Evolutionary conservation across 2,888 invertebrate species (phyloP), one percentile per base, ranked within the genome.

Genomic region (Conomelus anceps): DNA sequence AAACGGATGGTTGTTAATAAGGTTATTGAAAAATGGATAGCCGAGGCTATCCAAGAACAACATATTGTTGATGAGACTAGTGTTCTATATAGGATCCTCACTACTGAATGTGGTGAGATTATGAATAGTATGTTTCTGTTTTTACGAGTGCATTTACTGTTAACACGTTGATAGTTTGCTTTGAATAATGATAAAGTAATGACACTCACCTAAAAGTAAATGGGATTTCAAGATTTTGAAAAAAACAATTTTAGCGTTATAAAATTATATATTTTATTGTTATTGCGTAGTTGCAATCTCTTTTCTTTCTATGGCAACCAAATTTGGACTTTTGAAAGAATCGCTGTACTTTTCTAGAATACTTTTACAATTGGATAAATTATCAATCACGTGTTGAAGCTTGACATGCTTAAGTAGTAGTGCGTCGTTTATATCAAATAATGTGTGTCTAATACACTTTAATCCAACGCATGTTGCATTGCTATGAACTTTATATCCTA

Each of bases 331-430:
- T 6, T 86, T 13, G 7, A 23, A 23, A 6, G 24, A 86, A 86
- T 86, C 86, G 7, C 24, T 23, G 13, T 86, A 86, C 23, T 86
- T 86, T 88, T 88, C 13, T 11, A 97, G 92, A 34, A 97, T 92
- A 26, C 93, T 91, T 0, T 93, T 92, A 91, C 96, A 96, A 23
- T 92, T 91, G 17, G 94, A 93, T 92, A 98, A 95, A 92, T 96
- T 97, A 4, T 94, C 92, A 0, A 96, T 91, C 41, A 98, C 94
- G 91, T 96, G 94, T 89, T 96, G 94, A 84, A 98, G 92, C 87
- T 94, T 95, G 97, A 98, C 98, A 91, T 98, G 96, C 93, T 98
- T 97, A 84, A 95, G 94, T 22, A 99, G 93, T 22, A 99, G 93
- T 0, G 98, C 96, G 92, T 96, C 94, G 0, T 97, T 95, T 3